Evolutionary conservation across 1,140 invertebrate species (phyloP).

Genomic region (Choristoneura fumiferana): DNA sequence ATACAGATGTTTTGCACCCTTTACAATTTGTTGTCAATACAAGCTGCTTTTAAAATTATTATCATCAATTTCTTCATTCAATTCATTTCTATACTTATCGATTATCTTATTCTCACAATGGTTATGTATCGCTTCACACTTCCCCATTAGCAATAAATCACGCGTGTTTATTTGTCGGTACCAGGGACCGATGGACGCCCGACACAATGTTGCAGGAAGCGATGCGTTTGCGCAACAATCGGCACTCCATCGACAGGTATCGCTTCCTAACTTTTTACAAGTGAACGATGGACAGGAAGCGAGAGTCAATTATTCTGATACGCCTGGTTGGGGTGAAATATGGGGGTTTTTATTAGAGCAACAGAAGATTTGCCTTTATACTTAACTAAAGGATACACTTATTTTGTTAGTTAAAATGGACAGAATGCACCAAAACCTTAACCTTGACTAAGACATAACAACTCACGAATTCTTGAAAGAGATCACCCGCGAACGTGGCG

Average conservation of each 20-base stretch:
- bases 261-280: conserved; percentile 11
- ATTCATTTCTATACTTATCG: too few species aligned
- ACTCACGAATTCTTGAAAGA: too few species aligned
- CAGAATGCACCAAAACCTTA: too few species aligned
- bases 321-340: background rate
- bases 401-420: too few species aligned
- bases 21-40: too few species aligned
- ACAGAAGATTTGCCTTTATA: background rate
- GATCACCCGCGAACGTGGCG: too few species aligned
- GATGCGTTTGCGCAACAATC: conserved; percentile 1
- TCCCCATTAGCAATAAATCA: conserved; percentile 4
- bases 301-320: conserved; percentile 1
- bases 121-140: background rate
- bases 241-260: conserved; percentile 1
- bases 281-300: conserved; percentile 6
- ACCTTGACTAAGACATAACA: too few species aligned
- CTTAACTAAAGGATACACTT: too few species aligned
- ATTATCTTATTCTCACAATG: too few species aligned
- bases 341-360: background rate
- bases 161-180: background rate
- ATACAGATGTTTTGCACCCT: too few species aligned
- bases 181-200: conserved; percentile 2
- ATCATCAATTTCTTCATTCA: too few species aligned
- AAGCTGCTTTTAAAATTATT: too few species aligned
- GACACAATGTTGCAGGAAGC: conserved; percentile 8